Conservation (phyloP, 2,113 vertebrate genomes). For the Connochaetes taurinus region DNA sequence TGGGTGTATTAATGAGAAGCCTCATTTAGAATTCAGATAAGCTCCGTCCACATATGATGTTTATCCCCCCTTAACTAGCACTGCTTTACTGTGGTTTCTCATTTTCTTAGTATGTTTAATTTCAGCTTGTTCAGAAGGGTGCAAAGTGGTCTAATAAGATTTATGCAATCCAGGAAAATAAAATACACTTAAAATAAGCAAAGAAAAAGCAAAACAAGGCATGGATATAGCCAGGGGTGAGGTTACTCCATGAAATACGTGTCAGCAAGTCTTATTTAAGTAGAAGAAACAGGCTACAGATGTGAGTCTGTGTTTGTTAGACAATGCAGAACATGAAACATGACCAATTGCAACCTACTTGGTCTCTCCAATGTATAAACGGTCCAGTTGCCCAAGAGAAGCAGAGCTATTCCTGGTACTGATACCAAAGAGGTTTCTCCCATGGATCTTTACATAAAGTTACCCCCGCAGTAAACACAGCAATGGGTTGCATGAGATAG, state of each 20-base stretch:
- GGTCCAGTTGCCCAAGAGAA: not conserved
- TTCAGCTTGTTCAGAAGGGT: not conserved
- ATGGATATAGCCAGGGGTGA: not conserved
- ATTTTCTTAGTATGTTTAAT: not conserved
- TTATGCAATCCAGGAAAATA: not conserved
- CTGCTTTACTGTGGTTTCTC: not conserved
- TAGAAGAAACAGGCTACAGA: not conserved
- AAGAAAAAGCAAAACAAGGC: not conserved
- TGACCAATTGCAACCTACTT: not conserved
- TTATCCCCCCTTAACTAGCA: not conserved
- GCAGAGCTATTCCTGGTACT: not conserved
- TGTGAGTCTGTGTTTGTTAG: not conserved
- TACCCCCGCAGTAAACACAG: not conserved
- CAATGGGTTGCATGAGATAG: not conserved
- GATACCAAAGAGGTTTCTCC: not conserved
- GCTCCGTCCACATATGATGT: not conserved
- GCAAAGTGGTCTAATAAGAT: not conserved
- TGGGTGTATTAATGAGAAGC: not conserved
- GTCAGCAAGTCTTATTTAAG: not conserved
- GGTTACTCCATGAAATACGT: not conserved
- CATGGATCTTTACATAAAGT: not conserved
- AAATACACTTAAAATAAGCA: conserved; percentile 16
- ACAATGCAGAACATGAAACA: not conserved
- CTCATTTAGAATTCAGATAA: not conserved
- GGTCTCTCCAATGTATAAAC: not conserved